Evolutionary conservation across 2,113 vertebrate genomes (phyloP), one percentile per base, ranked within the genome.

Genomic region (Lagopus leucura): DNA sequence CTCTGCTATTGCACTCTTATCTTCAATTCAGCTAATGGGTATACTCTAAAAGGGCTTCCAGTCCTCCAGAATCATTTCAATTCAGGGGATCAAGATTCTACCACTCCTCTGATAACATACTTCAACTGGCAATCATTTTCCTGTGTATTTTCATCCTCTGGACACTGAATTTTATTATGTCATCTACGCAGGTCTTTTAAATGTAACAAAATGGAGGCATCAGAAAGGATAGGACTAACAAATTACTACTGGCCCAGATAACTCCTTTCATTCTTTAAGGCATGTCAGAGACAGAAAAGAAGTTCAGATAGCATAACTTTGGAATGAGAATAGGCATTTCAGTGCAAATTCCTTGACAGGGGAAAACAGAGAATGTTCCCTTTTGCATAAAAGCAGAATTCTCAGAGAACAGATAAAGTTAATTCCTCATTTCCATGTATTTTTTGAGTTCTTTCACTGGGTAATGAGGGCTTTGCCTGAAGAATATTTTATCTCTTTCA

Each of bases 1-100:
- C 13, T 8, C 16, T 14, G 8, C 25, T 32, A 43, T 3, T 63
- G 69, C 69, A 54, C 6, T 4, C 0, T 0, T 36, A n/a, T 25
- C 16, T 81, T 64, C 38, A 64, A 0, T 47, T 70, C 43, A 67
- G 21, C 19, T 69, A 42, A 58, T 10, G 42, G 11, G 8, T 34
- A 7, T 38, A 36, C 88, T 77, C 60, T 32, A 8, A 10, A 80
- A 78, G 25, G 34, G 34, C 8, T 87, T 78, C 60, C 58, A 70
- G 32, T 18, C 85, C 63, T 43, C 22, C 22, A 50, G 67, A 76
- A 48, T 43, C 28, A 30, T 86, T n/a, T n/a, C n/a, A n/a, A n/a
- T n/a, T 79, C 24, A 73, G 45, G 14, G 89, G 10, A 60, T 47
- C 25, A 77, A 60, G 65, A 55, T 13, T 18, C 32, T 27, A 54